Conservation (phyloP, 2,797 vertebrate species). For the Argentina silus region DNA sequence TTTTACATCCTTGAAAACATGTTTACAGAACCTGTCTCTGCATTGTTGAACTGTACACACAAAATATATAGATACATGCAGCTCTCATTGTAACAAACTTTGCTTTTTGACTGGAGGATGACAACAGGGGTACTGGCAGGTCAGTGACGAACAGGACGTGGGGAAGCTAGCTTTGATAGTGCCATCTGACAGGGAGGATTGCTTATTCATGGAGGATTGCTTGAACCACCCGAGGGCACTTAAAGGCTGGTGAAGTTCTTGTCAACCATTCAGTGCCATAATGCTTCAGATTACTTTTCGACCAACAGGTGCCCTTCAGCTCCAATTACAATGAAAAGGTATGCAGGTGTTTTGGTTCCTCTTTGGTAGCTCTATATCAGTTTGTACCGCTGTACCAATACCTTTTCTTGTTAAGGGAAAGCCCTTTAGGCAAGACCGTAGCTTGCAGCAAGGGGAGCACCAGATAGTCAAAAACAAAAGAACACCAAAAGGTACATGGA, state of each 20-base stretch:
- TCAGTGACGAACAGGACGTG: slow-evolving; percentile 17
- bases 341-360: not conserved
- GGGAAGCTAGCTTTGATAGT: slow-evolving; percentile 18
- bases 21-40: slow-evolving; percentile 79
- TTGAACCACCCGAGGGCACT: not conserved
- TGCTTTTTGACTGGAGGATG: slow-evolving; percentile 28
- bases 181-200: slow-evolving; percentile 35
- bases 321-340: not conserved
- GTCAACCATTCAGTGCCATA: slow-evolving; percentile 28
- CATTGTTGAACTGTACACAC: slow-evolving; percentile 55
- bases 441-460: slow-evolving; percentile 8
- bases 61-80: slow-evolving; percentile 46
- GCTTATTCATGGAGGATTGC: slow-evolving; percentile 29
- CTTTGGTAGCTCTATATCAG: slow-evolving; percentile 8
- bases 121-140: slow-evolving; percentile 8
- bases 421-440: slow-evolving; percentile 3
- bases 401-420: not conserved
- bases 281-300: slow-evolving; percentile 31
- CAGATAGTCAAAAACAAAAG: not conserved
- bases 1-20: slow-evolving; percentile 89
- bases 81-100: slow-evolving; percentile 50
- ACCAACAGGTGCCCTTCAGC: not conserved
- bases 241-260: slow-evolving; percentile 67
- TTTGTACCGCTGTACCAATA: slow-evolving; percentile 5
- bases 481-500: not conserved